Evolutionary conservation across 2,113 vertebrate species (phyloP), one percentile per base, ranked within the genome.

Genomic region (Physeter macrocephalus): DNA sequence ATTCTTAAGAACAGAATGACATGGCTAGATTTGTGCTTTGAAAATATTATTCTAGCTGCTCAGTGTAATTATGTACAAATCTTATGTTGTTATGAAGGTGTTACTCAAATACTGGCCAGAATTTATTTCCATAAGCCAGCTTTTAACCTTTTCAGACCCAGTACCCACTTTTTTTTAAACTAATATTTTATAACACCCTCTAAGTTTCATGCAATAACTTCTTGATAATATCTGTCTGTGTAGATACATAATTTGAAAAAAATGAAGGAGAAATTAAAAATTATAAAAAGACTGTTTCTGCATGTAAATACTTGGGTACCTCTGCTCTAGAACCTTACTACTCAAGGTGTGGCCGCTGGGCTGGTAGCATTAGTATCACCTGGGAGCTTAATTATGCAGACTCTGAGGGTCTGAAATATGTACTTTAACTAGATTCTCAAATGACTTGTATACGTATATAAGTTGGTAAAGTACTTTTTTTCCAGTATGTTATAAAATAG

Each of bases 201-300:
- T 95, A 62, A 88, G 41, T 94, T 90, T 67, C 21, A 61, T 39
- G 57, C 95, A 93, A 61, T 94, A 41, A 74, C 57, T 54, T 95
- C 13, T 92, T 78, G 11, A 41, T 91, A 84, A 80, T 90, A 77
- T 74, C 36, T 94, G 46, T 95, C 8, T 86, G 5, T 13, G n/a
- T 57, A 54, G 49, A 59, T 67, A 85, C 66, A 43, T 90, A 94
- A 69, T 94, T 95, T 84, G 62, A 77, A 64, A 62, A 52, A 75
- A 92, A 20, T 13, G 43, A 86, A 61, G 34, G 54, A 87, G 57
- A 87, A 81, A 75, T 78, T 66, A 88, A 88, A 85, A 87, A 52
- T 78, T 67, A 46, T 75, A 57, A 75, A 81, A 66, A 78, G 8
- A 25, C 36, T 41, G 1, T 74, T 66, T 86, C 11, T 85, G 57